A percentile compares a stretch with the other conserved stretches of the same genome.
These are phyloP conservation scores for Sceloporus undulatus DNA, from an alignment of 2,113 vertebrate species.

Conservation along the genomic window DNA sequence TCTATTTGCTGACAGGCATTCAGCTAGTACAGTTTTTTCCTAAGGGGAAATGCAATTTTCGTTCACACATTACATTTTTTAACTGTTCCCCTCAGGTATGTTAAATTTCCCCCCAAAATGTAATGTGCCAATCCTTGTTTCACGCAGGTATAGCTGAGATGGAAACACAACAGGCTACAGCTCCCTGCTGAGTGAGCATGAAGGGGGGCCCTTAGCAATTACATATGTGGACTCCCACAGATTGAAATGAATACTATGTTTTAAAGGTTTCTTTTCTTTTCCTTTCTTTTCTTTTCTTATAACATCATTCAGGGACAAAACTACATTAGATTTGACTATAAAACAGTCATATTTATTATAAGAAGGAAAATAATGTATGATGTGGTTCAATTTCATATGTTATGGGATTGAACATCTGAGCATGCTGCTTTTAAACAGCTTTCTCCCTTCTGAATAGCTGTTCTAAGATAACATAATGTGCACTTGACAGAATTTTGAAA, in stretches of 20 bases:
- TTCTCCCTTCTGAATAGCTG: not conserved
- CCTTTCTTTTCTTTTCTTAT: too few relatives aligned
- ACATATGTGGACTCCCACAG: not conserved
- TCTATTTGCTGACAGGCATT: not conserved
- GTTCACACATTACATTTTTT: not conserved
- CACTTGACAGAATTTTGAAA: conserved; percentile 5
- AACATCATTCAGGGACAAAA: conserved; percentile 34
- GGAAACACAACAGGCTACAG: not conserved
- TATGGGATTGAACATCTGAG: conserved; percentile 21
- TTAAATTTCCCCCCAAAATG: not conserved
- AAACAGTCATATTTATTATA: conserved; percentile 37
- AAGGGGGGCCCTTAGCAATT: not conserved
- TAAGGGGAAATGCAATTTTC: not conserved
- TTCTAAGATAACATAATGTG: conserved; percentile 32
- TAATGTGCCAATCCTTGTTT: not conserved
- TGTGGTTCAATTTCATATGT: conserved; percentile 38
- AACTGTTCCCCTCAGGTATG: not conserved
- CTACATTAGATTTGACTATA: conserved; percentile 42
- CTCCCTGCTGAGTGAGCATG: not conserved
- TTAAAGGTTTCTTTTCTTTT: too few relatives aligned
- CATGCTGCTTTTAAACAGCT: conserved; percentile 24
- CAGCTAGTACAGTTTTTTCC: not conserved
- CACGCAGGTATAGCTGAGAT: not conserved
- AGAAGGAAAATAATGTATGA: conserved; percentile 25
- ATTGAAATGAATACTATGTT: not conserved